Conservation (phyloP, 2,888 invertebrate genomes). For the Chirona hameri region DNA sequence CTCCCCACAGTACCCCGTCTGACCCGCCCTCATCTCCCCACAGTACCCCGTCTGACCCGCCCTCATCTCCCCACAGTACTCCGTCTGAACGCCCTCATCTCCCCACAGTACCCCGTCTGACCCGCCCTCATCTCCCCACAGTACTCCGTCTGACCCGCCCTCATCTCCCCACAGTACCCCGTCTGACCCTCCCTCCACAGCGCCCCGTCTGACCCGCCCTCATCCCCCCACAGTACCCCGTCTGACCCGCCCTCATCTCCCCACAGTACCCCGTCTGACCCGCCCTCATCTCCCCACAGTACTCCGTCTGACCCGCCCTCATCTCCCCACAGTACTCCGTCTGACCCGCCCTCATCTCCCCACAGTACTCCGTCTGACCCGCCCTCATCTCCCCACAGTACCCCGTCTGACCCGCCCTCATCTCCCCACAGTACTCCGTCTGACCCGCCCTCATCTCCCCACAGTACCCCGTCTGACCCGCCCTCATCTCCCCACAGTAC, state of each 20-base stretch:
- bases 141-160: background rate
- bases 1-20: background rate
- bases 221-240: too few relatives aligned
- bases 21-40: slow-evolving; percentile 4
- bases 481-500: too few relatives aligned
- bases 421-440: too few relatives aligned
- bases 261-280: slow-evolving; percentile 26
- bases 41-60: slow-evolving; percentile 26
- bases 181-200: too few relatives aligned
- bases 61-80: too few relatives aligned
- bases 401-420: background rate
- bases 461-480: slow-evolving; percentile 27
- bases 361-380: background rate
- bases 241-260: slow-evolving; percentile 1
- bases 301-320: background rate
- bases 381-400: slow-evolving; percentile 28
- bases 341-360: too few relatives aligned
- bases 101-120: slow-evolving; percentile 26
- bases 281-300: too few relatives aligned
- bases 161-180: slow-evolving; percentile 28
- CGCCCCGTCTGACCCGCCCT: too few relatives aligned
- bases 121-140: too few relatives aligned
- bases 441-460: background rate
- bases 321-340: slow-evolving; percentile 28
- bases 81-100: background rate